Percentiles rank a stretch among this genome's conserved stretches.
phyloP scores from a whole-genome alignment of 2,113 vertebrate species.

The Chlamydotis undulata region DNA sequence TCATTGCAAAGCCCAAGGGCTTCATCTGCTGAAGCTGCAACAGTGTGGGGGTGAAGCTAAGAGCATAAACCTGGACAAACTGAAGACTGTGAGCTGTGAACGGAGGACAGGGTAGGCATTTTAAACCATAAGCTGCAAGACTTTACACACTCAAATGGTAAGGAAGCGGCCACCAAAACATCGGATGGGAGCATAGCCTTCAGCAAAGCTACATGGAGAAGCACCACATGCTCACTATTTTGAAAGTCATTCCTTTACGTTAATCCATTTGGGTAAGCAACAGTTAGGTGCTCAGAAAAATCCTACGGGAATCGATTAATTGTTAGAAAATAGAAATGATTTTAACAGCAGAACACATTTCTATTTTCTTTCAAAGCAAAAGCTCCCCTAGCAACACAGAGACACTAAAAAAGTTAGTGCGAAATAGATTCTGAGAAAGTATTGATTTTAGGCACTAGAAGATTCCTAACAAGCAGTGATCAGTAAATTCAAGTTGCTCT shows the following conservation, averaged over 20 bases:
- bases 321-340: not conserved
- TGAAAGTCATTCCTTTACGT: not conserved
- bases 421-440: not conserved
- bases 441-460: not conserved
- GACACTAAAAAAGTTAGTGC: not conserved
- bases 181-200: not conserved
- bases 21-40: not conserved
- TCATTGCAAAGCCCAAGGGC: not conserved
- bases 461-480: not conserved
- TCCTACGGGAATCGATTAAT: not conserved
- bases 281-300: not conserved
- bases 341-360: no score
- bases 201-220: not conserved
- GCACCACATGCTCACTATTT: not conserved
- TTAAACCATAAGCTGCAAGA: not conserved
- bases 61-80: not conserved
- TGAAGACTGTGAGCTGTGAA: not conserved
- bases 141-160: not conserved
- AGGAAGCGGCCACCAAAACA: accelerated
- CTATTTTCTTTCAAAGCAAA: not conserved
- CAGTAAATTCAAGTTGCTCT: not conserved
- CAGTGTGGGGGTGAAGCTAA: not conserved
- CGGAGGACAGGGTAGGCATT: not conserved
- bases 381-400: not conserved
- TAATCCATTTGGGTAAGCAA: not conserved